A percentile compares a stretch with the other conserved stretches of the same genome.
phyloP scores from a whole-genome alignment of 1,140 invertebrate species.

The Aphelinus certus region DNA sequence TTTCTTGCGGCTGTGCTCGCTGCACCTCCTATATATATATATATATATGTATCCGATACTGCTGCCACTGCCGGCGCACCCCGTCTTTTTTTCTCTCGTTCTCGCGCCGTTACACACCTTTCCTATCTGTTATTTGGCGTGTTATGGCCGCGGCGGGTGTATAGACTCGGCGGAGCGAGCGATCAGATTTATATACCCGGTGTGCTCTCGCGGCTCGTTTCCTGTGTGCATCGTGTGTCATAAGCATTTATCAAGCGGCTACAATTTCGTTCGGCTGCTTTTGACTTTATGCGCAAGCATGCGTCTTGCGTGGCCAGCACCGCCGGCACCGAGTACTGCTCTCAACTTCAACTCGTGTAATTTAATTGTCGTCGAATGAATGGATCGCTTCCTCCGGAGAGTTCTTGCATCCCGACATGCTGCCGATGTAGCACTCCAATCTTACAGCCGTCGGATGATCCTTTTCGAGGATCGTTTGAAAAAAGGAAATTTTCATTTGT shows the following conservation, averaged over 20 bases:
- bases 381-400: too few relatives aligned
- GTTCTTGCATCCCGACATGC: too few relatives aligned
- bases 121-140: neutral
- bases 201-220: neutral
- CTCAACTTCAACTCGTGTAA: too few relatives aligned
- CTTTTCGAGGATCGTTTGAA: too few relatives aligned
- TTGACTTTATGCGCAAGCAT: neutral
- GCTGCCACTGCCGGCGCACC: too few relatives aligned
- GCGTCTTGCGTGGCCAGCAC: neutral
- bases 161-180: neutral
- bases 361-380: too few relatives aligned
- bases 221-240: neutral
- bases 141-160: neutral
- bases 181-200: neutral
- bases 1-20: constrained; percentile 1
- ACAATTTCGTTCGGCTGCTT: constrained; percentile 1
- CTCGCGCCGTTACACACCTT: neutral
- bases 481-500: too few relatives aligned
- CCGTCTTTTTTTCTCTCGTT: constrained; percentile 12
- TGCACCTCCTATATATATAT: too few relatives aligned
- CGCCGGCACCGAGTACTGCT: too few relatives aligned
- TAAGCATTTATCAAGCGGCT: constrained; percentile 12
- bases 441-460: too few relatives aligned
- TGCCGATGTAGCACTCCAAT: too few relatives aligned
- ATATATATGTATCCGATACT: too few relatives aligned